Percentiles rank a stretch among this genome's conserved stretches.
Evolutionary conservation across 2,888 invertebrate species (phyloP).

Genomic region (Meandrusa payeni): DNA sequence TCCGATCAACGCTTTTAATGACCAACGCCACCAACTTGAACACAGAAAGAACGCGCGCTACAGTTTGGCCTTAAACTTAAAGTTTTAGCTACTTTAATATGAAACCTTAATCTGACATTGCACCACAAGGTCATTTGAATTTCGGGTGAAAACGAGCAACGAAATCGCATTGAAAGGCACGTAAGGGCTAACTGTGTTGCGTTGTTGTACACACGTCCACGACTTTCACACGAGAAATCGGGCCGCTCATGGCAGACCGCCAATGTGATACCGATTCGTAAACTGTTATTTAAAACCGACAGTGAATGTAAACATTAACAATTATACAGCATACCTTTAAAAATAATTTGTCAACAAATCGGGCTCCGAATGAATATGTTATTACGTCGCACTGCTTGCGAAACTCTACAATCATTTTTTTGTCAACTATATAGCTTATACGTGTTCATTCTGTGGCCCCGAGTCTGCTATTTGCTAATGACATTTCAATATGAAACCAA

Average conservation of each 20-base stretch:
- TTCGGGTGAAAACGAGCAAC: slow-evolving; percentile 27
- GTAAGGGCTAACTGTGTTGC: slow-evolving; percentile 62
- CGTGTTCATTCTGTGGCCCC: too few species aligned
- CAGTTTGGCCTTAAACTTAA: too few species aligned
- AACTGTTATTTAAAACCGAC: slow-evolving; percentile 15
- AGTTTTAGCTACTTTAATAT: too few species aligned
- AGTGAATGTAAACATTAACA: slow-evolving; percentile 17
- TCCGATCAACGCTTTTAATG: too few species aligned
- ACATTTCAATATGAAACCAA: too few species aligned
- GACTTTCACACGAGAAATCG: slow-evolving; percentile 54
- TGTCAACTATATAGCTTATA: too few species aligned
- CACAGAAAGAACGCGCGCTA: too few species aligned
- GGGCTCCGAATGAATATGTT: too few species aligned
- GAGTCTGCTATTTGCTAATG: too few species aligned
- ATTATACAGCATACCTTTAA: neutral
- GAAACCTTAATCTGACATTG: slow-evolving; percentile 6
- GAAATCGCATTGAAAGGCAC: slow-evolving; percentile 22
- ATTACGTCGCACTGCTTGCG: neutral
- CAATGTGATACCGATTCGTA: slow-evolving; percentile 30
- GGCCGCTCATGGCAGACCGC: slow-evolving; percentile 41
- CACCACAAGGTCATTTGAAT: slow-evolving; percentile 12
- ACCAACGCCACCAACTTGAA: too few species aligned
- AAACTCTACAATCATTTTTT: too few species aligned
- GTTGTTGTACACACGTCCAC: slow-evolving; percentile 49
- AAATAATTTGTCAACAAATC: slow-evolving; percentile 1